Evolutionary conservation across 2,888 invertebrate genomes (phyloP), one percentile per base, ranked within the genome.

Genomic region (Melinaea menophilus): DNA sequence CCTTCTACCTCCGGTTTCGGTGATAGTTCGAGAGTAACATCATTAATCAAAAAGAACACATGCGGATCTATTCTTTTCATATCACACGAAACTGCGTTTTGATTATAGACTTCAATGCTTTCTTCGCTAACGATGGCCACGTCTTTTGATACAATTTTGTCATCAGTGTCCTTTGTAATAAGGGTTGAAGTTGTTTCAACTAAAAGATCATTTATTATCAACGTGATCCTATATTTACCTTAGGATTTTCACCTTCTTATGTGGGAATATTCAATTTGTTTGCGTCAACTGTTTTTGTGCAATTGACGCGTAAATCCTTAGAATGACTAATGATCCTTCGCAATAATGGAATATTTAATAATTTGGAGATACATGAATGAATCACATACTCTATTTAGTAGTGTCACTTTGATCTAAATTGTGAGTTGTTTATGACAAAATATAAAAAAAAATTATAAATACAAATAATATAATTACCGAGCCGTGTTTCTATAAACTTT

Each of bases 211-310:
- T 89, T 88, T 82, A 82, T 88, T 79, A 86, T 78, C 71, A 73
- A 66, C 71, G 74, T 79, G 81, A 85, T 85, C 84, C 84, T 71
- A 73, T 89, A 84, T 90, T 90, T 90, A 81, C 83, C 80, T 82
- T 84, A 79, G 83, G 85, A 89, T 90, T 90, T 90, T 90, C 90
- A 88, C 90, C 87, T 89, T 83, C 81, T 78, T 76, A 82, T 89
- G 89, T 88, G 90, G 89, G 89, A 87, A 88, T 86, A 85, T 83
- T 81, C 85, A 89, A 90, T 90, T 90, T 88, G 90, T 90, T 87
- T 85, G 77, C 77, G 81, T 82, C 84, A 77, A 77, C 82, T 90
- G 90, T 90, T 89, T 89, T 90, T 90, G 86, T 89, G 81, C 83
- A 89, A 88, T 89, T 84, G 90, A 88, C 86, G 88, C 79, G 79